Conservation (phyloP, 1,140 invertebrate species). For the Stenopsyche tienmushanensis region DNA sequence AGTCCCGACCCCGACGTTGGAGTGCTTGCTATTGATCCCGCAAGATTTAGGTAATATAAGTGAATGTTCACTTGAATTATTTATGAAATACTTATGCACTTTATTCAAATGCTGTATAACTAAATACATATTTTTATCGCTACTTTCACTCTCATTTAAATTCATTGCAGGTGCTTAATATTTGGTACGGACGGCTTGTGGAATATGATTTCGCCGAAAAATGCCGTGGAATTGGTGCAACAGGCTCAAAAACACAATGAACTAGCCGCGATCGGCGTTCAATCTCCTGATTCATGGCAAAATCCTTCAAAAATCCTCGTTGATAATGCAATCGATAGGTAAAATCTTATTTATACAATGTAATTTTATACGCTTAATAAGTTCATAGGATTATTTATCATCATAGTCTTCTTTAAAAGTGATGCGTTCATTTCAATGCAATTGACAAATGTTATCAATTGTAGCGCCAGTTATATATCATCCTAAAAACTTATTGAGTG, state of each 20-base stretch:
- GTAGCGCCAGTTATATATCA: too few relatives aligned
- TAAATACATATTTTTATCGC: too few relatives aligned
- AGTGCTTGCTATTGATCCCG: slow-evolving; percentile 82
- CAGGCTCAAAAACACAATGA: slow-evolving; percentile 81
- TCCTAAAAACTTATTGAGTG: too few relatives aligned
- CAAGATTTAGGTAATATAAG: slow-evolving; percentile 57
- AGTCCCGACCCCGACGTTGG: slow-evolving; percentile 96
- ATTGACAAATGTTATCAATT: too few relatives aligned
- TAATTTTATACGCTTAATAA: slow-evolving; percentile 18
- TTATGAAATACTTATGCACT: not conserved
- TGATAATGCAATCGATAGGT: slow-evolving; percentile 76
- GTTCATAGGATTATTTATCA: too few relatives aligned
- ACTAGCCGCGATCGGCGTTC: slow-evolving; percentile 48
- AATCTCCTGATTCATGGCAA: slow-evolving; percentile 65
- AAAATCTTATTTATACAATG: slow-evolving; percentile 35
- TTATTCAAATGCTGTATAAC: not conserved
- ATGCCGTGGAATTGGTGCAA: slow-evolving; percentile 83
- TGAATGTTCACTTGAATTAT: not conserved
- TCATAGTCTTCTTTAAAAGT: too few relatives aligned
- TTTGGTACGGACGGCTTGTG: slow-evolving; percentile 96
- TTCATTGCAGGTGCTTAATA: slow-evolving; percentile 79
- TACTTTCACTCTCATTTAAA: not conserved
- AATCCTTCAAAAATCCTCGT: slow-evolving; percentile 92
- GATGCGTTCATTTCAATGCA: too few relatives aligned
- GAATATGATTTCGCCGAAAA: slow-evolving; percentile 87